Evolutionary conservation across 2,113 vertebrate genomes (phyloP), one percentile per base, ranked within the genome.

Genomic region (Chaetodon trifascialis): DNA sequence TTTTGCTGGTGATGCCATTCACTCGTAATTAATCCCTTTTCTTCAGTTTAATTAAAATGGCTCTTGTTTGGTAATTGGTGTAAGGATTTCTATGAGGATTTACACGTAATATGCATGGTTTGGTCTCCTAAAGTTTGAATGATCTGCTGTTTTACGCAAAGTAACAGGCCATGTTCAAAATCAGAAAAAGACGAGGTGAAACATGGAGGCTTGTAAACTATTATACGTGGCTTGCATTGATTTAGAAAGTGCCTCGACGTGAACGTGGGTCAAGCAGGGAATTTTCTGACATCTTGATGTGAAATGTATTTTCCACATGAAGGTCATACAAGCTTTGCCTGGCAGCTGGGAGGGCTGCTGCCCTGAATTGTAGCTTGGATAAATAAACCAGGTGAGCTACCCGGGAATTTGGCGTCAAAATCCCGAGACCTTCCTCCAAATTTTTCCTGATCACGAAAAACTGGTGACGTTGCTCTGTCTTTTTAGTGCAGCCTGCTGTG

Each of bases 381-480:
- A 79, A 85, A 79, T 80, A 78, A 71, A 47, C 72, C 75, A 75
- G 78, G 59, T 85, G 73, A 63, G 49, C 23, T 67, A 21, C 12
- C 47, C 23, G 23, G 73, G 25, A 16, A n/a, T 64, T 83, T 47
- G 40, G 14, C 40, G 19, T 85, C 34, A 65, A 49, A 42, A 69
- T 67, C 23, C 70, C 2, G 1, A 67, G 49, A 52, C 2, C 56
- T 73, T 56, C 38, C 34, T 78, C 76, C n/a, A 55, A 21, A 76
- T 40, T 47, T 21, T 16, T 23, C 38, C 15, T 76, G 23, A 44
- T 84, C 11, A 67, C 8, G 34, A 58, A 54, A 74, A 74, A 46
- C 23, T 83, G 67, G 55, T 78, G 79, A 85, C 62, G 30, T 82
- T 85, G 63, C 79, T 76, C 3, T 79, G 67, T 76, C 40, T 70